Conservation (phyloP, 2,113 vertebrate genomes). For the Chitala chitala region DNA sequence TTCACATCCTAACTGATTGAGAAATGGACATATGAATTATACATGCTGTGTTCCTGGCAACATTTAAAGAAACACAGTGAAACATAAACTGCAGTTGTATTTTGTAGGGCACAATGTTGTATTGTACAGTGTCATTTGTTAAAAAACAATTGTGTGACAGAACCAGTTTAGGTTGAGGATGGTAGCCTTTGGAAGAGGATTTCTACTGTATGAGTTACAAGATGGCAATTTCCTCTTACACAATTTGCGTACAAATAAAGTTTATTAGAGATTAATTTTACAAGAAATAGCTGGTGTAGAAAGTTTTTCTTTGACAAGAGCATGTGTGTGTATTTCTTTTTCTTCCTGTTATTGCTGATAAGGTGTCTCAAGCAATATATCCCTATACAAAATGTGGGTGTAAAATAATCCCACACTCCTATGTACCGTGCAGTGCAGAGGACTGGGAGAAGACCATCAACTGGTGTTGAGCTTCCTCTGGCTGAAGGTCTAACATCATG, state of each 20-base stretch:
- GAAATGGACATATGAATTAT: constrained; percentile 7
- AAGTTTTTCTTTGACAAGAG: not conserved
- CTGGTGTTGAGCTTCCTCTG: no score
- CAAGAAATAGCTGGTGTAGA: constrained; percentile 25
- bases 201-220: constrained; percentile 46
- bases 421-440: no score
- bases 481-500: no score
- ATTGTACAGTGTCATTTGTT: constrained; percentile 39
- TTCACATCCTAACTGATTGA: constrained; percentile 1
- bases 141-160: constrained; percentile 29
- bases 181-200: constrained; percentile 49
- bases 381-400: no score
- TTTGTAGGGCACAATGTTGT: constrained; percentile 45
- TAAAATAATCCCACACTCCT: no score
- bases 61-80: constrained; percentile 11
- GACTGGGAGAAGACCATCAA: no score
- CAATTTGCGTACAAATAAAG: constrained; percentile 65
- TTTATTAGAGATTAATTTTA: constrained; percentile 54
- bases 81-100: constrained; percentile 47
- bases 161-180: constrained; percentile 29
- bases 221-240: constrained; percentile 53
- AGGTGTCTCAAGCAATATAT: no score
- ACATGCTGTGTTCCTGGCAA: constrained; percentile 9
- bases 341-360: no score
- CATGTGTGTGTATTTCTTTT: not conserved